Base-by-base conservation (phyloP, 2,888 invertebrate genomes). In the Resseliella maxima region DNA sequence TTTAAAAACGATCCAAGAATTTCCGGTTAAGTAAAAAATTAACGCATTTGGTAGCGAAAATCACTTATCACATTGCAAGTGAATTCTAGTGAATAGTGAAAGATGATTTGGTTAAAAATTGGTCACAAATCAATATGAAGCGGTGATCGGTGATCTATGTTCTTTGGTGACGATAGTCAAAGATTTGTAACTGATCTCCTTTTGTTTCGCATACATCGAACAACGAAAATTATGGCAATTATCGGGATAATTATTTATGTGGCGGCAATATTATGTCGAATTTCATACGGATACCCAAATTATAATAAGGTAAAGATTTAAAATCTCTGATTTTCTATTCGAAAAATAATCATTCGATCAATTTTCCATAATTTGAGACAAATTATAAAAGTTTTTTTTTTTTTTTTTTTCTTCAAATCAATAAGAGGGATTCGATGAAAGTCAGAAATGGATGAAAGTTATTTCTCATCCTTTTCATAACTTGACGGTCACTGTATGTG, bases 161-260 rank as follows among this genome's bases (percentile, higher is more conserved):
- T 27, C 12, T 12, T 72, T 72, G 72, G 72, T 72, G 72, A 72
- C 72, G 72, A 72, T 72, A 31, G 35, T 72, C 72, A 31, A 72
- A 27, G 72, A 72, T 72, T 72, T 72, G 72, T 72, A 15, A 31
- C 72, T 72, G 72, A 72, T 72, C 72, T 72, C 72, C 72, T 72
- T 72, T 72, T 27, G 21, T 72, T 72, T 72, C 72, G 72, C 72
- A 8, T 72, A 72, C 72, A 72, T 8, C 54, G 50, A 35, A 86
- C 54, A n/a, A 54, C 36, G 36, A 86, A 86, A 54, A 54, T 54
- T 35, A 86, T 86, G 86, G 86, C 86, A 35, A 54, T 86, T n/a
- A n/a, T 86, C n/a, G 86, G 31, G n/a, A 36, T 86, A 36, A 54
- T 86, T 24, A 54, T 86, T 18, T 86, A 86, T 36, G 36, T 24